A percentile compares a stretch with the other conserved stretches of the same genome.
Conservation (phyloP, 2,888 invertebrate species). For the Belgica antarctica region DNA sequence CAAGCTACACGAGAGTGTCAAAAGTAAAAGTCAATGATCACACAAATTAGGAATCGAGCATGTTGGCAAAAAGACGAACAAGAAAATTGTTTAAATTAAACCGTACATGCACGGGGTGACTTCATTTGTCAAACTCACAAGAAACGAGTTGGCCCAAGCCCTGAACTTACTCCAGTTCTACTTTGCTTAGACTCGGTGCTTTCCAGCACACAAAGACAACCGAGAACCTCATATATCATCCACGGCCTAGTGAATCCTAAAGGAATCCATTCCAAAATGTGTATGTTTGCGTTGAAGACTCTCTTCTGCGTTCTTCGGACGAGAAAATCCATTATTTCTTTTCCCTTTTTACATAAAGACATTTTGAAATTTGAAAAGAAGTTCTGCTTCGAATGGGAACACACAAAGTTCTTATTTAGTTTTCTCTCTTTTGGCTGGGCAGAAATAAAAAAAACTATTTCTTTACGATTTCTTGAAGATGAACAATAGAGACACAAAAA, state of each 20-base stretch:
- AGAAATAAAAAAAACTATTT: slow-evolving; percentile 6
- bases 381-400: slow-evolving; percentile 6
- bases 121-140: slow-evolving; percentile 23
- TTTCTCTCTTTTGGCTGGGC: neutral
- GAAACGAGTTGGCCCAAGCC: too few relatives aligned
- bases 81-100: slow-evolving; percentile 30
- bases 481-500: slow-evolving; percentile 37
- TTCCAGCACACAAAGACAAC: neutral
- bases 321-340: neutral
- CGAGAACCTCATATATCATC: slow-evolving; percentile 45
- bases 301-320: neutral
- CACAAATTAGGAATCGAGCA: slow-evolving; percentile 28
- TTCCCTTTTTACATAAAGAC: neutral
- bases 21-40: slow-evolving; percentile 20
- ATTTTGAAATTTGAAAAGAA: neutral
- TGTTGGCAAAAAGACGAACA: neutral
- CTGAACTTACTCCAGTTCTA: too few relatives aligned
- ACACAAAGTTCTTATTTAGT: too few relatives aligned
- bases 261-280: slow-evolving; percentile 33
- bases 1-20: neutral
- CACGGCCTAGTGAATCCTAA: slow-evolving; percentile 45
- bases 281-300: neutral
- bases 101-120: slow-evolving; percentile 22
- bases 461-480: neutral
- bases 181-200: neutral